Evolutionary conservation across 2,113 vertebrate species (phyloP).

Genomic region (Delphinus delphis): DNA sequence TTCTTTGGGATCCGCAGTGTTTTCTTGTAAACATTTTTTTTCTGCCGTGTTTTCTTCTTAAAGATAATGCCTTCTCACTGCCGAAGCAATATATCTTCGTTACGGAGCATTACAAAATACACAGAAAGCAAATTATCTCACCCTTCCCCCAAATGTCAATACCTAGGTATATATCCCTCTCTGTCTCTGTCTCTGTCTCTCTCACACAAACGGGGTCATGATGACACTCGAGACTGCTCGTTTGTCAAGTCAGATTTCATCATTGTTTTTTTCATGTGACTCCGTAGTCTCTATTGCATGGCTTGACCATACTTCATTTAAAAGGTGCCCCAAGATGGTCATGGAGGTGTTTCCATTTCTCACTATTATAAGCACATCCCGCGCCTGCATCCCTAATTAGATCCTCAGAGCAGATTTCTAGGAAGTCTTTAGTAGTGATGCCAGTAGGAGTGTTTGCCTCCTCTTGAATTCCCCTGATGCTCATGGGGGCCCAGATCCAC

Average conservation of each 20-base stretch:
- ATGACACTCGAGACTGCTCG: not conserved
- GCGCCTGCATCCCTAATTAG: not conserved
- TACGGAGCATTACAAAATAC: not conserved
- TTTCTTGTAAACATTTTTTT: constrained; percentile 38
- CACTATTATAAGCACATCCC: not conserved
- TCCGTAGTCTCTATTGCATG: not conserved
- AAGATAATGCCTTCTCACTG: not conserved
- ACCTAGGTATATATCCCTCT: too few species aligned
- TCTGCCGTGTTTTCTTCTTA: constrained; percentile 8
- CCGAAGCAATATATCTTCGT: not conserved
- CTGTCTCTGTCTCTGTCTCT: not conserved
- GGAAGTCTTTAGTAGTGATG: not conserved
- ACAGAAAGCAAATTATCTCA: not conserved
- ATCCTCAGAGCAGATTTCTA: not conserved
- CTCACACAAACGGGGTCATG: not conserved
- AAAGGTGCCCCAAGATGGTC: not conserved
- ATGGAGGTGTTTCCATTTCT: not conserved
- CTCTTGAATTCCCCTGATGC: not conserved
- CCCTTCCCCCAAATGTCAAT: not conserved
- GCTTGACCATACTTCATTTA: not conserved
- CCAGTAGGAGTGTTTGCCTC: not conserved
- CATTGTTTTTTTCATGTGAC: not conserved
- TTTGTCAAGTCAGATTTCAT: not conserved
- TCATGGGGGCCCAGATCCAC: not conserved
- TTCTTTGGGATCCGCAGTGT: constrained; percentile 29